A percentile compares a stretch with the other conserved stretches of the same genome.
Evolutionary conservation across 64 coral and sea anemone species (phyloP).

Genomic region (Hydrozoanthus tunicans): DNA sequence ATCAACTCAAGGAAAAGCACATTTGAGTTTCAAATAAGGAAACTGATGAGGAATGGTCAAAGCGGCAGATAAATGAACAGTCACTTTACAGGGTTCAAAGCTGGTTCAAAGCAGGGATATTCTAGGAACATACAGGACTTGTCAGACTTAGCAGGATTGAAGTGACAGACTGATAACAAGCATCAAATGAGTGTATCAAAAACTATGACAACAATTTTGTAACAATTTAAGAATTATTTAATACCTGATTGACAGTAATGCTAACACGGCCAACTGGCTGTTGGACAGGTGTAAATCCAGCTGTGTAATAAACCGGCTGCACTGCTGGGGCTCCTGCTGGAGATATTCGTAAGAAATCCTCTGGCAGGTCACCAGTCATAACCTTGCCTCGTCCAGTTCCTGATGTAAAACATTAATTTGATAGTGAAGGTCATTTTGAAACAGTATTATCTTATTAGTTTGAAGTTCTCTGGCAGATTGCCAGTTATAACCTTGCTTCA

Average conservation of each 20-base stretch:
- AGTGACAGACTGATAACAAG: too few species aligned
- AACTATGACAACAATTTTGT: too few species aligned
- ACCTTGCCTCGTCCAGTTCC: constrained; percentile 56
- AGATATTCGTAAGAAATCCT: constrained; percentile 82
- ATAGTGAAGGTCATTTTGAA: not conserved
- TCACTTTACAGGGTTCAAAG: too few species aligned
- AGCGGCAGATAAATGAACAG: too few species aligned
- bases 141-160: too few species aligned
- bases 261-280: constrained; percentile 68
- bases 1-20: too few species aligned
- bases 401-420: not conserved
- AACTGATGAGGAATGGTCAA: too few species aligned
- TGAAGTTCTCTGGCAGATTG: not conserved
- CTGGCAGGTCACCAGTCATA: constrained; percentile 96
- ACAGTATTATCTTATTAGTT: not conserved
- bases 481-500: not conserved
- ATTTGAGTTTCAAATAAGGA: too few species aligned
- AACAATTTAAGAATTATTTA: not conserved
- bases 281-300: constrained; percentile 64
- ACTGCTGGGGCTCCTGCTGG: constrained; percentile 43
- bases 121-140: too few species aligned
- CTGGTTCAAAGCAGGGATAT: too few species aligned
- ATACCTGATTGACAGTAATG: constrained; percentile 92
- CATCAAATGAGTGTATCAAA: too few species aligned
- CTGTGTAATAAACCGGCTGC: constrained; percentile 68